These are phyloP conservation scores for Sabatieria punctata DNA, from an alignment of 2,888 invertebrate genomes.

Conservation along the genomic window DNA sequence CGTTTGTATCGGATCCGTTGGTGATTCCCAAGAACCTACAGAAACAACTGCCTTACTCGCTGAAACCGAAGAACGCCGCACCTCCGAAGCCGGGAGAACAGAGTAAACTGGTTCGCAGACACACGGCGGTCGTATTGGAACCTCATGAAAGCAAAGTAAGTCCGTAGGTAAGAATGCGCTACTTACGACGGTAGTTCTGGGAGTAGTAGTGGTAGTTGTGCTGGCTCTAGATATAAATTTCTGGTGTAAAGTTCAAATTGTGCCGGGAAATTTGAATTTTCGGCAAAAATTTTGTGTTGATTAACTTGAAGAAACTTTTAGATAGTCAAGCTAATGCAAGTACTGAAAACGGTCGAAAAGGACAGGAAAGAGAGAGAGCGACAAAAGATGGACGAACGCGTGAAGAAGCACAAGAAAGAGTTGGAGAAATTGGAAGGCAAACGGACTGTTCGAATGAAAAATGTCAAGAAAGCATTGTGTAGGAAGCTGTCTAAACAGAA, in stretches of 20 bases:
- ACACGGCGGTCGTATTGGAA: conserved; percentile 58
- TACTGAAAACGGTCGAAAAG: conserved; percentile 34
- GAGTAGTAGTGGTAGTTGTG: not conserved
- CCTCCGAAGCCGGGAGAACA: conserved; percentile 43
- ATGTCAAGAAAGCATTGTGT: conserved; percentile 19
- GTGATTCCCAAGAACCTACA: conserved; percentile 67
- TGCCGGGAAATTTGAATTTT: too few species aligned
- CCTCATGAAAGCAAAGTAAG: conserved; percentile 62
- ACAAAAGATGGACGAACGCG: conserved; percentile 48
- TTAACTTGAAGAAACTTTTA: conserved; percentile 20
- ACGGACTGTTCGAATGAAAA: conserved; percentile 21
- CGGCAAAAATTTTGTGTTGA: not conserved
- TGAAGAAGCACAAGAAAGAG: conserved; percentile 41
- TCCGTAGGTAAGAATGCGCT: too few species aligned
- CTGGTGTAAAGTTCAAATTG: too few species aligned
- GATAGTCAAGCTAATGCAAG: conserved; percentile 58
- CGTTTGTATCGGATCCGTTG: conserved; percentile 61
- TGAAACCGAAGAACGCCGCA: conserved; percentile 57
- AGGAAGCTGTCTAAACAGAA: not conserved
- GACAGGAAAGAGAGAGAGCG: conserved; percentile 55
- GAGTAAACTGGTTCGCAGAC: conserved; percentile 6
- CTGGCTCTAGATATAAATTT: too few species aligned
- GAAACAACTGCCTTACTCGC: conserved; percentile 69
- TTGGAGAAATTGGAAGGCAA: conserved; percentile 14
- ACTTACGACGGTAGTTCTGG: conserved; percentile 16